Conservation (phyloP, 37 sponge, comb jelly and placozoan genomes). For the Hexactinellida sp. region DNA sequence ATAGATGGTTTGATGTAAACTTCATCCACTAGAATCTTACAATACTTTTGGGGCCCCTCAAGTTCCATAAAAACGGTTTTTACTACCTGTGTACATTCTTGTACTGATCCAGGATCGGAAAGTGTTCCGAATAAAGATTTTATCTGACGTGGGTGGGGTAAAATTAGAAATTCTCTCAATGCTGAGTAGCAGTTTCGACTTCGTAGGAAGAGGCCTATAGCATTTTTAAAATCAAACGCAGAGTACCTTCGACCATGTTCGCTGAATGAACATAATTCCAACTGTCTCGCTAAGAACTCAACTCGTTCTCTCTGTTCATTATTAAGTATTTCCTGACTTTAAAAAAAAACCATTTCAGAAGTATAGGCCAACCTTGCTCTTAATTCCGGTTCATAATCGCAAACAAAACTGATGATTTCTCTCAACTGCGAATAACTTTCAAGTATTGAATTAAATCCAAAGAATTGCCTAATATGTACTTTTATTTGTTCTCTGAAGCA, state of each 20-base stretch:
- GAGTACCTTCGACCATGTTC: neutral
- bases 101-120: neutral
- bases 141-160: neutral
- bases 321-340: neutral
- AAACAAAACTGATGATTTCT: neutral
- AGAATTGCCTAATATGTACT: neutral
- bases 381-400: neutral
- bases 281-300: neutral
- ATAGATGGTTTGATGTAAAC: neutral
- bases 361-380: neutral
- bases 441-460: neutral
- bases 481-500: neutral
- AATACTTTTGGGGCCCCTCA: neutral
- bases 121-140: neutral
- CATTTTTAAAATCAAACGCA: neutral
- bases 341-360: neutral
- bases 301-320: neutral
- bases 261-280: constrained; percentile 11
- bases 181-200: constrained; percentile 7
- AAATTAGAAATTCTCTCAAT: constrained; percentile 11
- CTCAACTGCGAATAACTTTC: neutral
- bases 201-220: neutral
- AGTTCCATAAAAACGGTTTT: neutral
- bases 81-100: neutral
- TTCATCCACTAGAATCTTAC: neutral